phyloP scores from a whole-genome alignment of 2,888 invertebrate species.

The Calliphora vomitoria region DNA sequence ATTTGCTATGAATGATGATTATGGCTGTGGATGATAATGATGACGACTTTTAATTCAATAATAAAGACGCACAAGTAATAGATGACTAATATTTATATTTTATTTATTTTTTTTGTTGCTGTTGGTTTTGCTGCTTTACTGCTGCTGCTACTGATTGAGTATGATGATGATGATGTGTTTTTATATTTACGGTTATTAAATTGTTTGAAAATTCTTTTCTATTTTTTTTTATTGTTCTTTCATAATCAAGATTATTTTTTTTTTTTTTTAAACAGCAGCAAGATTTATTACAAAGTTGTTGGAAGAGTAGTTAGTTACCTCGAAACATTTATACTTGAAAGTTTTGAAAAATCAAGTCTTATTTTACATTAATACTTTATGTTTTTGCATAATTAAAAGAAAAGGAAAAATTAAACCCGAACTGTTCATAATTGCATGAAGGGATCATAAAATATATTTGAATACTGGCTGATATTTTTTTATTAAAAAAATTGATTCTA shows the following conservation, averaged over 20 bases:
- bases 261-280: not conserved
- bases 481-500: too few species aligned
- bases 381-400: not conserved
- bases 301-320: conserved; percentile 18
- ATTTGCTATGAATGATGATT: conserved; percentile 19
- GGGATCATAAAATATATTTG: too few species aligned
- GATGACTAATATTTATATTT: conserved; percentile 38
- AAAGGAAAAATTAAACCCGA: too few species aligned
- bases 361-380: not conserved
- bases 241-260: conserved; percentile 5
- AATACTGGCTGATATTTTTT: too few species aligned
- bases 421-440: too few species aligned
- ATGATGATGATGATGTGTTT: not conserved
- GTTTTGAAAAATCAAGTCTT: not conserved
- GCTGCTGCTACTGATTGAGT: not conserved
- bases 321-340: conserved; percentile 39
- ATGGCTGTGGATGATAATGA: conserved; percentile 1
- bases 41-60: conserved; percentile 36
- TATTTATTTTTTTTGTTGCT: not conserved
- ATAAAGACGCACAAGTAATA: conserved; percentile 13
- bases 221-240: not conserved
- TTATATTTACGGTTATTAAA: conserved; percentile 4
- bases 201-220: conserved; percentile 1
- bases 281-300: conserved; percentile 32
- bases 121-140: not conserved